These are phyloP conservation scores for Seriola dumerili DNA, from an alignment of 2,113 vertebrate genomes.

Conservation along the genomic window DNA sequence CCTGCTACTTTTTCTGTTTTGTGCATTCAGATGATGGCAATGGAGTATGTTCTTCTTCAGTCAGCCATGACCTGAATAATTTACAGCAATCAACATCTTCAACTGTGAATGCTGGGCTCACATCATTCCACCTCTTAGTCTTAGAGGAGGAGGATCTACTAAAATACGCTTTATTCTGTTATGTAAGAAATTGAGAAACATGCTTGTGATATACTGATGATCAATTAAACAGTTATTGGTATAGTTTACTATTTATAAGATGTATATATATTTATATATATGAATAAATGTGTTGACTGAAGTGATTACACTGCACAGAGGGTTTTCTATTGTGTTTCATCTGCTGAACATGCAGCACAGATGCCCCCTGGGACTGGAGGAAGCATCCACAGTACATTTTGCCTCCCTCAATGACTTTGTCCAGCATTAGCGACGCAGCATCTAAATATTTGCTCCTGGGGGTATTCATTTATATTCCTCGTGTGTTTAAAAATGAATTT, in stretches of 20 bases:
- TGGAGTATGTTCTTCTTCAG: constrained; percentile 48
- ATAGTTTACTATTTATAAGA: neutral
- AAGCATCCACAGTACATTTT: constrained; percentile 48
- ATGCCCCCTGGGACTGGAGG: constrained; percentile 47
- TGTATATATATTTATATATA: neutral
- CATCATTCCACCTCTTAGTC: constrained; percentile 36
- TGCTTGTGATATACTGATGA: neutral
- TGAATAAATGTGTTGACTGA: neutral
- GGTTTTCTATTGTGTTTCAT: constrained; percentile 44
- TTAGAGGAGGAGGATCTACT: neutral
- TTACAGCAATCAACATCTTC: constrained; percentile 70
- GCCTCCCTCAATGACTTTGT: constrained; percentile 50
- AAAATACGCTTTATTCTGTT: neutral
- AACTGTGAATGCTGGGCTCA: constrained; percentile 28
- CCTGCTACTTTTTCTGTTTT: neutral
- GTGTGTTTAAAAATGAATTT: constrained; percentile 37
- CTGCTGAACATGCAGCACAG: constrained; percentile 63
- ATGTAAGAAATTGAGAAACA: constrained; percentile 10
- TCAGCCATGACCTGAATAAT: constrained; percentile 71
- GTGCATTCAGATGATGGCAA: constrained; percentile 49
- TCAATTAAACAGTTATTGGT: neutral
- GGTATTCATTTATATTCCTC: constrained; percentile 36
- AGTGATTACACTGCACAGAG: constrained; percentile 1
- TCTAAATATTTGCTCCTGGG: constrained; percentile 8
- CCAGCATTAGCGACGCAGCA: constrained; percentile 23